phyloP scores from a whole-genome alignment of 2,888 invertebrate genomes.

The Sycophila texana region DNA sequence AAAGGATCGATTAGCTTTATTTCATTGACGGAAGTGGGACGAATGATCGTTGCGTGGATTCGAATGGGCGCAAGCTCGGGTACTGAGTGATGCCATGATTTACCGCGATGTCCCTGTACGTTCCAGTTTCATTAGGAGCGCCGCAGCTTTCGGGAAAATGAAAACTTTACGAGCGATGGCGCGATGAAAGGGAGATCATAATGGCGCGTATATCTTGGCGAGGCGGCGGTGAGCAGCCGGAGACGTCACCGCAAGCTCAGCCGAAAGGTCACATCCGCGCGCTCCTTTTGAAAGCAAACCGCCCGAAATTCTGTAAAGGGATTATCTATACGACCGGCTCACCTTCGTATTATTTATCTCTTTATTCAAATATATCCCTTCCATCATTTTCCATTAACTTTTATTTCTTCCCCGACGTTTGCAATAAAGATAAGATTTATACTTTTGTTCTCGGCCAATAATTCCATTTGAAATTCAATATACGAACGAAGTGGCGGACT shows the following conservation, averaged over 20 bases:
- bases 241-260: not conserved
- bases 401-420: not conserved
- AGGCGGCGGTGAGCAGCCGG: constrained; percentile 25
- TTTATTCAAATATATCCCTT: not conserved
- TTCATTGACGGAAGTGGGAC: constrained; percentile 12
- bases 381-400: not conserved
- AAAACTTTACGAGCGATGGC: constrained; percentile 51
- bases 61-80: constrained; percentile 1
- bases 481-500: no score
- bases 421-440: no score
- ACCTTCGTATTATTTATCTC: not conserved
- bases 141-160: constrained; percentile 43
- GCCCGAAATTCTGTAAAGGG: not conserved
- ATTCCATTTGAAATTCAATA: no score
- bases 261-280: constrained; percentile 35
- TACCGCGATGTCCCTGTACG: constrained; percentile 44
- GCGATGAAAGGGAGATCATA: constrained; percentile 51
- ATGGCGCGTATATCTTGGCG: constrained; percentile 48
- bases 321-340: not conserved
- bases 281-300: constrained; percentile 16
- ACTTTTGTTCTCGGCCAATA: no score
- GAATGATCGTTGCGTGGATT: constrained; percentile 23
- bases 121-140: constrained; percentile 40
- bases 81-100: constrained; percentile 34
- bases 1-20: constrained; percentile 37